Base-by-base conservation (phyloP, 2,797 vertebrate species). In the Catamblyrhynchus diadema region DNA sequence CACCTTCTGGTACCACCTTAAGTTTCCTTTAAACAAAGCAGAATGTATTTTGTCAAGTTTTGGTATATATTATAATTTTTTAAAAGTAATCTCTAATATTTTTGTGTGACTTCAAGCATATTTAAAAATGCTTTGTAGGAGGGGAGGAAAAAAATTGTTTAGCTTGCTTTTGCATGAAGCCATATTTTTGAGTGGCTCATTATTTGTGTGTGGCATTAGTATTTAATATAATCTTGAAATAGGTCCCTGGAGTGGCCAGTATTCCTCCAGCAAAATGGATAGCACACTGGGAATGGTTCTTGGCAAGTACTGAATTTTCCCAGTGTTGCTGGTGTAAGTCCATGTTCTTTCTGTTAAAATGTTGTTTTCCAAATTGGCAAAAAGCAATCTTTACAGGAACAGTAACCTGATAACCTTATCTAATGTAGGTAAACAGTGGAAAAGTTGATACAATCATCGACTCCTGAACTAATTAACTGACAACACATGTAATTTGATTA, bases 401-500 rank as follows among this genome's bases (percentile, higher is more conserved):
- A 85, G 71, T 57, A 66, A 61, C 28, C 22, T 8, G 70, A 77
- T 48, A 88, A 86, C 59, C 72, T 90, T 88, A 77, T 90, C 82
- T 94, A 59, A 64, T 64, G 70, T 19, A 95, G 90, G 91, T 83
- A 96, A 96, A 91, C 65, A 85, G 88, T 44, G 18, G 80, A 53
- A 74, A 93, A 97, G 92, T 60, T 78, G 75, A 88, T 89, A 73
- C 53, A 80, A 81, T 97, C 66, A 83, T 95, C 91, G 91, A 94
- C 93, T 97, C 94, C 64, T 67, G 95, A 95, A 82, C 96, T 97
- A 97, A 98, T 97, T 97, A 97, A 93, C 96, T 97, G 97, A 96
- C 96, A 96, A 96, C 85, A 75, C 86, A 2, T 97, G 94, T 98
- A 97, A 98, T 98, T 97, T 96, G 96, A 98, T 98, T 97, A 98